Conservation (phyloP, 1,140 invertebrate species). For the Euschistus heros region DNA sequence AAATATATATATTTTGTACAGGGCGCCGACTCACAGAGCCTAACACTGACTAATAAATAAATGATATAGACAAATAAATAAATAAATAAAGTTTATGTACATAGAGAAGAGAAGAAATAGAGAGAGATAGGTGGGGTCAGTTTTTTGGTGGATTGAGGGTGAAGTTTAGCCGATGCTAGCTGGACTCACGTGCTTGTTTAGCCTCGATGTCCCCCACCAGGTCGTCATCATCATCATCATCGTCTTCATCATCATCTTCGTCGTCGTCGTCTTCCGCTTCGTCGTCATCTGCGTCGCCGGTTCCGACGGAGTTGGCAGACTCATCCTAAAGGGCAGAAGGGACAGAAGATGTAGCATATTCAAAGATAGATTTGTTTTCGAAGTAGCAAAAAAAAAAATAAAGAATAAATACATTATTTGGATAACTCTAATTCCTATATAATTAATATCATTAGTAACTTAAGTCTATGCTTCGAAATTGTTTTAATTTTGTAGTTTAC, state of each 20-base stretch:
- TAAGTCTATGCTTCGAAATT: too few relatives aligned
- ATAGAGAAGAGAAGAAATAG: constrained; percentile 4
- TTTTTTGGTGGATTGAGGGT: neutral
- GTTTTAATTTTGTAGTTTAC: too few relatives aligned
- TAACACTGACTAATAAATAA: constrained; percentile 22
- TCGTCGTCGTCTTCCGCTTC: constrained; percentile 50
- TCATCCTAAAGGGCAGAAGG: too few relatives aligned
- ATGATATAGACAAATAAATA: constrained; percentile 24
- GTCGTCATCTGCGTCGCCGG: constrained; percentile 46
- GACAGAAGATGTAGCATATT: too few relatives aligned
- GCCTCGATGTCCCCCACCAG: constrained; percentile 53
- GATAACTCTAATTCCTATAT: too few relatives aligned
- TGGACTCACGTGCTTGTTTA: constrained; percentile 63
- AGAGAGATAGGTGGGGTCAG: neutral
- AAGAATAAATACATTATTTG: too few relatives aligned
- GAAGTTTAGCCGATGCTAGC: neutral
- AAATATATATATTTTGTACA: constrained; percentile 14
- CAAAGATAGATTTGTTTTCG: too few relatives aligned
- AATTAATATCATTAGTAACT: too few relatives aligned
- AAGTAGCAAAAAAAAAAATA: too few relatives aligned
- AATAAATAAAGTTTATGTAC: constrained; percentile 14
- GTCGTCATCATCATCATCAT: constrained; percentile 59
- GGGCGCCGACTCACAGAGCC: neutral
- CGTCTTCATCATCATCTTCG: constrained; percentile 60
- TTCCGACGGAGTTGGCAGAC: constrained; percentile 37